Evolutionary conservation across 2,888 invertebrate species (phyloP).

Genomic region (Drosophila sordidapex): DNA sequence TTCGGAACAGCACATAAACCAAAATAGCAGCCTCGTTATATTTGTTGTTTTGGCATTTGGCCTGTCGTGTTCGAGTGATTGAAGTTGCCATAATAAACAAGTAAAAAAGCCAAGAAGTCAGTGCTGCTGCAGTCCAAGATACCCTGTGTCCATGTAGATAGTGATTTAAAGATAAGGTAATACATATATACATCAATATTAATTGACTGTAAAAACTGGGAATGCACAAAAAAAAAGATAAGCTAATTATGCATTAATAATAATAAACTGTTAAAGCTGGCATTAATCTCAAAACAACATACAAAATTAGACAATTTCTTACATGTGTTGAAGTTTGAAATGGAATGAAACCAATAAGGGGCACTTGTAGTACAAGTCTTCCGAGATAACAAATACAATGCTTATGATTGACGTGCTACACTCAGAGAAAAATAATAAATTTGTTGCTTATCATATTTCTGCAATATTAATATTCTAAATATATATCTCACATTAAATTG

Average conservation of each 20-base stretch:
- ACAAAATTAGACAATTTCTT: not conserved
- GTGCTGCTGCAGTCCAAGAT: not conserved
- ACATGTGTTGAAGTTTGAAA: not conserved
- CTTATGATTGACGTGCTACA: not conserved
- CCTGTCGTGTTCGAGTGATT: conserved; percentile 59
- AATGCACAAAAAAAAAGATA: not conserved
- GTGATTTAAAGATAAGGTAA: too few species aligned
- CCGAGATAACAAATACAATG: not conserved
- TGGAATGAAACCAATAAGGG: not conserved
- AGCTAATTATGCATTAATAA: not conserved
- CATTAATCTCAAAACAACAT: not conserved
- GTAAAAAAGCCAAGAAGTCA: conserved; percentile 11
- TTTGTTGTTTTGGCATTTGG: conserved; percentile 49
- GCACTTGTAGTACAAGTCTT: not conserved
- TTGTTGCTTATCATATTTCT: not conserved
- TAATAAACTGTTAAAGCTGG: not conserved
- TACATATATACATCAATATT: not conserved
- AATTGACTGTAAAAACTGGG: not conserved
- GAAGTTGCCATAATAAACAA: conserved; percentile 62
- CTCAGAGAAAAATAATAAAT: not conserved
- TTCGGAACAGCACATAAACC: conserved; percentile 14
- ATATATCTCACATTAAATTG: not conserved
- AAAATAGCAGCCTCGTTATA: conserved; percentile 50
- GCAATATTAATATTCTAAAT: not conserved
- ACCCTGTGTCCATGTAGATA: conserved; percentile 8